These are phyloP conservation scores for Psittacara wagleri DNA, from an alignment of 2,113 vertebrate species.

Conservation along the genomic window DNA sequence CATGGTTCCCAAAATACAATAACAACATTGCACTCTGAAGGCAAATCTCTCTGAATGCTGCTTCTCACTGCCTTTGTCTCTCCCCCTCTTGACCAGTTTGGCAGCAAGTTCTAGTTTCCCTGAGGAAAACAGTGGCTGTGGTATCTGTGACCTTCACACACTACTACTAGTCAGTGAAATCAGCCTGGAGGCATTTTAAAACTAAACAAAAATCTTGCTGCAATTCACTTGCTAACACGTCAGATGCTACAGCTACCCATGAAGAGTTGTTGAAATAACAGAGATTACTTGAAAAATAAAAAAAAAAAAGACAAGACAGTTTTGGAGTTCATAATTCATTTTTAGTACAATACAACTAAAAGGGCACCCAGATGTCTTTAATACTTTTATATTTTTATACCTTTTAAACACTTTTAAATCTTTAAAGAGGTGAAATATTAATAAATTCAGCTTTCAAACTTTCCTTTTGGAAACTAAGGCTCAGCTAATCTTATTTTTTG, in stretches of 20 bases:
- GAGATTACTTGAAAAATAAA: neutral
- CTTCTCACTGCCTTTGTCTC: neutral
- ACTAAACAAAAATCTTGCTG: neutral
- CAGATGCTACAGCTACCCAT: neutral
- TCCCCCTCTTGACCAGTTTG: neutral
- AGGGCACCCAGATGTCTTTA: neutral
- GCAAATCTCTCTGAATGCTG: neutral
- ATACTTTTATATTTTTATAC: neutral
- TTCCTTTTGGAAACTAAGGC: neutral
- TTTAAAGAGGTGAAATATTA: neutral
- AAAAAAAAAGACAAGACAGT: neutral
- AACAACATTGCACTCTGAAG: neutral
- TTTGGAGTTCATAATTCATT: neutral
- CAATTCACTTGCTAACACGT: neutral
- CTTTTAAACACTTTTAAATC: neutral
- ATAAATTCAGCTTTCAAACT: neutral
- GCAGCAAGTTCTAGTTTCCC: neutral
- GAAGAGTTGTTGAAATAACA: neutral
- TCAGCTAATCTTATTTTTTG: neutral
- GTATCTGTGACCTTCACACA: neutral
- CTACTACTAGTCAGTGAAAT: neutral
- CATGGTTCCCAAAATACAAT: neutral
- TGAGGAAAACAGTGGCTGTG: neutral
- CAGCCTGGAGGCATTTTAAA: neutral
- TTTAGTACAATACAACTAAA: neutral